Evolutionary conservation across 2,113 vertebrate genomes (phyloP).

Genomic region (Sinocyclocheilus anshuiensis): DNA sequence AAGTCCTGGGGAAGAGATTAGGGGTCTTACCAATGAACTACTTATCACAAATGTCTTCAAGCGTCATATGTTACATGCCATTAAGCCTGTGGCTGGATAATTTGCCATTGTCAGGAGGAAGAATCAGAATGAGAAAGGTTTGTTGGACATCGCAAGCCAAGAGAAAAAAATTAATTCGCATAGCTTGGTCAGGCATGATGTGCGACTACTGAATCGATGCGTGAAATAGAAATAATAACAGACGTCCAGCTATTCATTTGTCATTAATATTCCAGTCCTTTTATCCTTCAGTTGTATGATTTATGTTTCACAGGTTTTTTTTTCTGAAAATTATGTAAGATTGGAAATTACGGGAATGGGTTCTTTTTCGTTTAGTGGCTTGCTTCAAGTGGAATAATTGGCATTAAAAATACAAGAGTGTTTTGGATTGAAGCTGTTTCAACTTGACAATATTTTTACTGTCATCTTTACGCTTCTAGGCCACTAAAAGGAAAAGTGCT

Average conservation of each 20-base stretch:
- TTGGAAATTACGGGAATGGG: neutral
- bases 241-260: neutral
- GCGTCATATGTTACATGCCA: slow-evolving; percentile 52
- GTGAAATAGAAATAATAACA: slow-evolving; percentile 18
- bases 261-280: slow-evolving; percentile 19
- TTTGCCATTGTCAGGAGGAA: slow-evolving; percentile 48
- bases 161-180: neutral
- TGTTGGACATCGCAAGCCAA: slow-evolving; percentile 5
- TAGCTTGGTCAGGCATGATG: slow-evolving; percentile 10
- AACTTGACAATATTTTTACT: slow-evolving; percentile 1
- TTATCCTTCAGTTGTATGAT: neutral
- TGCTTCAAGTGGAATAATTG: slow-evolving; percentile 2
- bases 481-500: slow-evolving; percentile 7
- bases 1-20: slow-evolving; percentile 43
- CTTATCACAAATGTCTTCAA: slow-evolving; percentile 44
- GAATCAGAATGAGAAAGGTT: slow-evolving; percentile 39
- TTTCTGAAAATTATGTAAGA: neutral
- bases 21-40: slow-evolving; percentile 33
- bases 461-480: neutral
- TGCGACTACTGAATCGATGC: neutral
- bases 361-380: neutral
- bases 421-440: neutral
- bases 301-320: slow-evolving; percentile 1
- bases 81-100: slow-evolving; percentile 50
- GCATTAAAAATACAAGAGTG: slow-evolving; percentile 4